A percentile compares a stretch with the other conserved stretches of the same genome.
These are phyloP conservation scores for Pseudois nayaur DNA, from an alignment of 2,113 vertebrate genomes.

Conservation along the genomic window DNA sequence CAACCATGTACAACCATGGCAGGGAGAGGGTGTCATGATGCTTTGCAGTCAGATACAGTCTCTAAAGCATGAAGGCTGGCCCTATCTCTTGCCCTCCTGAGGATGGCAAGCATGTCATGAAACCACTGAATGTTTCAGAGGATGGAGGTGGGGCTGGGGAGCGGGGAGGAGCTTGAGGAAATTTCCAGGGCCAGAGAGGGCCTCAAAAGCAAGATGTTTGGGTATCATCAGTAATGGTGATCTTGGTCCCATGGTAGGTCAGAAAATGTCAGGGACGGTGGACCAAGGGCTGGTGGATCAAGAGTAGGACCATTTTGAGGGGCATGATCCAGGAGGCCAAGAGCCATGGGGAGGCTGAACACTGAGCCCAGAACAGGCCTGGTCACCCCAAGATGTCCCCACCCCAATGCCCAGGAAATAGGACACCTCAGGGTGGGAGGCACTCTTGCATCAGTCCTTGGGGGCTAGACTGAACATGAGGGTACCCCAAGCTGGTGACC, in stretches of 20 bases:
- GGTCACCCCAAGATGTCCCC: too few relatives aligned
- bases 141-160: not conserved
- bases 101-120: not conserved
- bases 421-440: not conserved
- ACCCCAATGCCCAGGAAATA: not conserved
- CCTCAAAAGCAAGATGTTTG: not conserved
- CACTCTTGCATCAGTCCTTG: not conserved
- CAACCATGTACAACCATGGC: fast-evolving
- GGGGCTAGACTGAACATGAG: not conserved
- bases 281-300: not conserved
- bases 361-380: not conserved
- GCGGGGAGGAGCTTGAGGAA: not conserved
- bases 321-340: not conserved
- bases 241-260: too few relatives aligned
- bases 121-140: not conserved
- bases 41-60: too few relatives aligned
- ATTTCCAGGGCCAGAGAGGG: not conserved
- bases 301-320: not conserved
- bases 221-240: too few relatives aligned
- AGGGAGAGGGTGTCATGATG: fast-evolving
- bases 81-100: not conserved
- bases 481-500: not conserved
- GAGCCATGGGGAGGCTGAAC: not conserved
- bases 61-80: not conserved
- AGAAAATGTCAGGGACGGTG: not conserved